These are phyloP conservation scores for Acanthoscelides obtectus DNA, from an alignment of 2,888 invertebrate species.

Conservation along the genomic window DNA sequence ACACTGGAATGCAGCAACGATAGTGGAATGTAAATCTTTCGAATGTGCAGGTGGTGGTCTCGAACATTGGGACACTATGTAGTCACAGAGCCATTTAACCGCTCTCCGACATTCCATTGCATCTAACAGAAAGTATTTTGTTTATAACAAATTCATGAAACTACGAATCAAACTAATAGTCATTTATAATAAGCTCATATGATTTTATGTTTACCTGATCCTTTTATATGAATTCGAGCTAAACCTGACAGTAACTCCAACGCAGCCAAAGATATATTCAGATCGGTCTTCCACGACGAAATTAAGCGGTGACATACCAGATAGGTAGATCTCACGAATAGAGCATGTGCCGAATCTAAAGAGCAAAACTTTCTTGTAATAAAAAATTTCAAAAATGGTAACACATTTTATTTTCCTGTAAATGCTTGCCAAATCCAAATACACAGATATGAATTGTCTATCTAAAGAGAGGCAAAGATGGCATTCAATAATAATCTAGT, in stretches of 20 bases:
- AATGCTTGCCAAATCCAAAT: no score
- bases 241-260: constrained; percentile 86
- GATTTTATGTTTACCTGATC: constrained; percentile 63
- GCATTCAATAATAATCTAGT: no score
- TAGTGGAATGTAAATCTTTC: constrained; percentile 90
- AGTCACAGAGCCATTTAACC: constrained; percentile 97
- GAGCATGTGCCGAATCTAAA: constrained; percentile 76
- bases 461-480: no score
- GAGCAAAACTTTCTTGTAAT: no score
- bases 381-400: no score
- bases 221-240: constrained; percentile 82
- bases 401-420: no score
- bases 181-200: not conserved
- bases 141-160: constrained; percentile 17
- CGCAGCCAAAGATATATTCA: constrained; percentile 90
- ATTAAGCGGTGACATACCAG: constrained; percentile 92
- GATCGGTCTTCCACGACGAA: constrained; percentile 93
- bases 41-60: constrained; percentile 92
- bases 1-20: constrained; percentile 89
- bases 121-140: constrained; percentile 51
- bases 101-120: constrained; percentile 85
- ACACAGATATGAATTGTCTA: no score
- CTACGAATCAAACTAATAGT: constrained; percentile 6
- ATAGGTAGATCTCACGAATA: constrained; percentile 90
- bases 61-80: constrained; percentile 92